Evolutionary conservation across 2,888 invertebrate genomes (phyloP), one percentile per base, ranked within the genome.

Genomic region (Ochropleura plecta): DNA sequence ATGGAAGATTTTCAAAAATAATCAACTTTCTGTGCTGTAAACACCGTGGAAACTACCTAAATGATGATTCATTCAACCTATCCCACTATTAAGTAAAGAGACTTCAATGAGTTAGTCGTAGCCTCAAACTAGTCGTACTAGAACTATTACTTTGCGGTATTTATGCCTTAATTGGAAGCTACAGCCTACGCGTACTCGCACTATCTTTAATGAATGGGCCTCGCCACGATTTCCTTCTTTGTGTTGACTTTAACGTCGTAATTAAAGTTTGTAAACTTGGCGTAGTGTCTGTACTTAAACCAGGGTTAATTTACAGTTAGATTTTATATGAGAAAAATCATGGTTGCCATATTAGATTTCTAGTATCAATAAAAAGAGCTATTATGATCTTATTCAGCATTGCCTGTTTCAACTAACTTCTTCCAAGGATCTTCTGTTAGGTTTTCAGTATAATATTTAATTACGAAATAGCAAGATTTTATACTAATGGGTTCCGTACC

Each of bases 141-240:
- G 72, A 67, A 68, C 72, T 70, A 84, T 81, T 81, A 73, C 70
- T 63, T 76, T 18, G 67, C 60, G 20, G 72, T 73, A 76, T 81
- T 82, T 82, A 82, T 73, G 18, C 85, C 82, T 81, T 82, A 82
- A 82, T 82, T 81, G 82, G 85, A 82, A 80, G 72, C 60, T 84
- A 51, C 70, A 40, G 53, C 76, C 81, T 70, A 82, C 82, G 82
- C 82, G 51, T 68, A 66, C 51, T 81, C 42, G 60, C 76, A 73
- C 85, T 74, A 80, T 71, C 69, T 66, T 79, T 81, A 84, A 84
- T 82, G 85, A 84, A 82, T 82, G 73, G 40, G 12, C 57, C 40
- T 57, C 49, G 63, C 57, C 55, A 66, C 69, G 75, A 81, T 76
- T 82, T 62, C 68, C 82, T 71, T 84, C 72, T 76, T 70, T 49